Percentiles rank a stretch among this genome's conserved stretches.
Evolutionary conservation across 2,888 invertebrate genomes (phyloP).

Genomic region (Morpho helenor): DNA sequence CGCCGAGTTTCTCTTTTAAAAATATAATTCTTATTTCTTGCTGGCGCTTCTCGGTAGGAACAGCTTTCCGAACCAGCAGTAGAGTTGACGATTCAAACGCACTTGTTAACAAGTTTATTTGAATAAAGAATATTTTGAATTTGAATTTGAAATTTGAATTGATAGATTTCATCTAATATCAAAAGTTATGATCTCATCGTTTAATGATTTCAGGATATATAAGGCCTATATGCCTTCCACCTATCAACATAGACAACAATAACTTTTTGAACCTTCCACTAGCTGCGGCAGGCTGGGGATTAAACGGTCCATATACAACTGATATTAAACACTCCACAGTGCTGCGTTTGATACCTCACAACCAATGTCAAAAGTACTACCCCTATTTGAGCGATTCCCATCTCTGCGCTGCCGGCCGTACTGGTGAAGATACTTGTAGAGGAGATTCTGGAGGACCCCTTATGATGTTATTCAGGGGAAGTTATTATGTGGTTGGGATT

Average conservation of each 20-base stretch:
- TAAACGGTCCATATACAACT: constrained; percentile 52
- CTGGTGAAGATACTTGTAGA: constrained; percentile 66
- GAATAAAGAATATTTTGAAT: too few species aligned
- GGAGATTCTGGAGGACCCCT: constrained; percentile 71
- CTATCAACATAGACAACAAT: constrained; percentile 55
- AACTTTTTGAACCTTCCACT: constrained; percentile 52
- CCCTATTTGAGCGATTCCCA: constrained; percentile 48
- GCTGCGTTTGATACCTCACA: constrained; percentile 56
- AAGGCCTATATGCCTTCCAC: constrained; percentile 63
- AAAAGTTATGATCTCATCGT: neutral
- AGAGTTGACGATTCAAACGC: too few species aligned
- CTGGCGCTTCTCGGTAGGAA: too few species aligned
- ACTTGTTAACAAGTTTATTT: too few species aligned
- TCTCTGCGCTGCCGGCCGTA: constrained; percentile 62
- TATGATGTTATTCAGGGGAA: constrained; percentile 58
- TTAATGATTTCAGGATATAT: constrained; percentile 52
- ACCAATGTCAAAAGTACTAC: constrained; percentile 49
- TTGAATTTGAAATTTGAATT: too few species aligned
- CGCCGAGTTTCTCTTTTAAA: too few species aligned
- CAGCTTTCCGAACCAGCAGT: too few species aligned
- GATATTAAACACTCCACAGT: constrained; percentile 62
- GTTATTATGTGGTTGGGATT: constrained; percentile 59
- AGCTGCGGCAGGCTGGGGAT: constrained; percentile 66
- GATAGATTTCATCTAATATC: too few species aligned
- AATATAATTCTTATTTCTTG: too few species aligned